Evolutionary conservation across 2,113 vertebrate genomes (phyloP), one percentile per base, ranked within the genome.

Genomic region (Peucedramus taeniatus): DNA sequence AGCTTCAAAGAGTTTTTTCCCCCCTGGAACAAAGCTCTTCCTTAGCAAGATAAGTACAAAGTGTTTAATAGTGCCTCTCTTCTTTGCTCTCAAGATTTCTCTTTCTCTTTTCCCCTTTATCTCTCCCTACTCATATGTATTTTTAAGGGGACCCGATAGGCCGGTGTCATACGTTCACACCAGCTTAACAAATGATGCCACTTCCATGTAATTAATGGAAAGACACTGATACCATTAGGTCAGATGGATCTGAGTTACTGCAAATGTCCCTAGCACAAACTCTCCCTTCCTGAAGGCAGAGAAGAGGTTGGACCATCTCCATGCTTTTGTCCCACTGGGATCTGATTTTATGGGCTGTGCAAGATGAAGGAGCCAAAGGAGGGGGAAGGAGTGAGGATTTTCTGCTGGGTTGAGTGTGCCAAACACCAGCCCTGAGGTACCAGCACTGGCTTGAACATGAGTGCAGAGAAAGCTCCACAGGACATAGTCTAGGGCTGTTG

Each of bases 61-160:
- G 65, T 90, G 83, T 92, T 97, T 97, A 97, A 97, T 96, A 95
- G 96, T 84, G 57, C 49, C 82, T 96, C 79, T 93, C 71, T 93
- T 87, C 81, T 89, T 69, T 1, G 9, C 50, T 88, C 56, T 93
- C 92, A 81, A 88, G 90, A 96, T 96, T 94, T 90, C 78, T 94
- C 53, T 78, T 87, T 68, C 87, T 92, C 49, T 72, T 92, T 95
- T 70, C 61, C 30, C 56, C 51, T 96, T 97, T 96, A 97, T 97
- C 95, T 96, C 89, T 94, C 57, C 81, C 51, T 83, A 44, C 88
- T 96, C 92, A 39, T 96, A 68, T 23, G 56, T 95, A 89, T 96
- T 95, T 97, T 95, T 92, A 94, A 86, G 88, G 51, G 44, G 80
- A 49, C 60, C 60, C 5, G 51, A 91, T 94, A 94, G 0, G 2